Conservation (phyloP, 2,888 invertebrate species). For the Plusia festucae region DNA sequence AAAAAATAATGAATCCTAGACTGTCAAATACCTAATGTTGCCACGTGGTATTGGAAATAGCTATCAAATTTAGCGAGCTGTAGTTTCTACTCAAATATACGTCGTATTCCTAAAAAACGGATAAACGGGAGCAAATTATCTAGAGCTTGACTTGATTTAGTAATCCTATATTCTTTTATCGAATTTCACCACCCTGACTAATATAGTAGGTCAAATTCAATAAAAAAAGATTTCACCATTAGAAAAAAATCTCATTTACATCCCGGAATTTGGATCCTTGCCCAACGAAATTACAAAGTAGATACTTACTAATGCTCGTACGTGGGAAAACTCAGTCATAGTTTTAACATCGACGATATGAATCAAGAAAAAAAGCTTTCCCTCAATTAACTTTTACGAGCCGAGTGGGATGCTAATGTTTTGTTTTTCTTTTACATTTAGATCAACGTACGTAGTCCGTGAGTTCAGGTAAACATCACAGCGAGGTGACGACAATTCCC, state of each 20-base stretch:
- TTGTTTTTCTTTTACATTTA: conserved; percentile 34
- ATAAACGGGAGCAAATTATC: not conserved
- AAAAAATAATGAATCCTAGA: conserved; percentile 21
- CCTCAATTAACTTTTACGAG: conserved; percentile 42
- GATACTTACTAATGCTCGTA: conserved; percentile 21
- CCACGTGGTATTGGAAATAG: not conserved
- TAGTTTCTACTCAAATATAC: not conserved
- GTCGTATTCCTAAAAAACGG: not conserved
- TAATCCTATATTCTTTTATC: not conserved
- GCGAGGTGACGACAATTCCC: conserved; percentile 12
- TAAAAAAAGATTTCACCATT: not conserved
- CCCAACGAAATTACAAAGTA: conserved; percentile 30
- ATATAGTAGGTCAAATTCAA: not conserved
- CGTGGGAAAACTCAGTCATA: conserved; percentile 18
- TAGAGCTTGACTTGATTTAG: not conserved
- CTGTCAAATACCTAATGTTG: conserved; percentile 20
- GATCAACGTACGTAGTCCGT: conserved; percentile 32
- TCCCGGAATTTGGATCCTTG: conserved; percentile 31
- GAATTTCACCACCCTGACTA: not conserved
- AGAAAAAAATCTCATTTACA: conserved; percentile 22
- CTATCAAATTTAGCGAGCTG: not conserved
- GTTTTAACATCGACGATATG: conserved; percentile 17
- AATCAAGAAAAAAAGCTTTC: conserved; percentile 33
- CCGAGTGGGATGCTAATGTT: conserved; percentile 43
- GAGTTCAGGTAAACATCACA: conserved; percentile 26